A percentile compares a stretch with the other conserved stretches of the same genome.
phyloP scores from a whole-genome alignment of 2,113 vertebrate genomes.

The Osmerus eperlanus region DNA sequence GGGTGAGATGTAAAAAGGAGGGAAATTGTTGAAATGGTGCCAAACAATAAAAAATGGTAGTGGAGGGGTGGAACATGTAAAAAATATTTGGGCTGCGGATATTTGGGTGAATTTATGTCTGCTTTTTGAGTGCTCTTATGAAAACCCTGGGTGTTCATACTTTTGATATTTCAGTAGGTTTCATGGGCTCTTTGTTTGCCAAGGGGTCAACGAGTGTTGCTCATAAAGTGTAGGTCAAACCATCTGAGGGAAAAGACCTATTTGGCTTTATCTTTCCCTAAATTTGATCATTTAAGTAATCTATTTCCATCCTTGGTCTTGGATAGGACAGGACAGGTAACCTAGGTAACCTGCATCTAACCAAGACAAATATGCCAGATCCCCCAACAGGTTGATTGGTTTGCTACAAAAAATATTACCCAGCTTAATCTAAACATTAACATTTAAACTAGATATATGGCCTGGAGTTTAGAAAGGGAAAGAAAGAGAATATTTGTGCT shows the following conservation, averaged over 20 bases:
- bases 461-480: too few relatives aligned
- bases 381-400: too few relatives aligned
- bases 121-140: slow-evolving; percentile 31
- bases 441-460: too few relatives aligned
- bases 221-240: slow-evolving; percentile 23
- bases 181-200: slow-evolving; percentile 15
- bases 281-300: background rate
- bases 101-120: slow-evolving; percentile 24
- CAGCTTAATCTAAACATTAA: too few relatives aligned
- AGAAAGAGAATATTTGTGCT: too few relatives aligned
- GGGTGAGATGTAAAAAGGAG: slow-evolving; percentile 6
- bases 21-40: slow-evolving; percentile 22
- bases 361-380: too few relatives aligned
- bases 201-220: slow-evolving; percentile 31
- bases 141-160: slow-evolving; percentile 12
- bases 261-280: background rate
- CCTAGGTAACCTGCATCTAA: background rate
- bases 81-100: slow-evolving; percentile 30
- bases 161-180: slow-evolving; percentile 21
- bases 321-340: too few relatives aligned
- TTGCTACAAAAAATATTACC: too few relatives aligned
- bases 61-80: slow-evolving; percentile 1
- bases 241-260: background rate
- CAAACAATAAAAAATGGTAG: slow-evolving; percentile 8
- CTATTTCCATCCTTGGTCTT: background rate